A percentile compares a stretch with the other conserved stretches of the same genome.
phyloP scores from a whole-genome alignment of 2,888 invertebrate species.

The Drosophila cracens region DNA sequence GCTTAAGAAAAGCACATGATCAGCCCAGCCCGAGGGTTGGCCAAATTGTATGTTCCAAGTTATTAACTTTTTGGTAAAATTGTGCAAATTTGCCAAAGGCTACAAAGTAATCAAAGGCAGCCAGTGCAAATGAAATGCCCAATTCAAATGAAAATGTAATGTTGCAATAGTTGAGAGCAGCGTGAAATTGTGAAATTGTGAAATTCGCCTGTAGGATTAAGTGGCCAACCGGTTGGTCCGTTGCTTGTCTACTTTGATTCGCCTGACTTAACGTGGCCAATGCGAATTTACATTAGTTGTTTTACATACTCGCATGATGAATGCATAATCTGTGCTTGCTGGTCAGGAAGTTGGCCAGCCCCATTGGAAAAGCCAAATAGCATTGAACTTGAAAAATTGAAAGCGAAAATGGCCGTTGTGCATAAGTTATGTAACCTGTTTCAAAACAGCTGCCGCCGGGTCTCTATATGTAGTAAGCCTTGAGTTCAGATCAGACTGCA shows the following conservation, averaged over 20 bases:
- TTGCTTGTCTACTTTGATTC: background rate
- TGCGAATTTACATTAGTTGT: constrained; percentile 17
- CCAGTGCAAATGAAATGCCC: constrained; percentile 67
- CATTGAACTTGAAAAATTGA: constrained; percentile 69
- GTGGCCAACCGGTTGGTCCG: constrained; percentile 28
- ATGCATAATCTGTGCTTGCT: constrained; percentile 28
- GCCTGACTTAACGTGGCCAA: constrained; percentile 17
- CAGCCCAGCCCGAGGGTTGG: constrained; percentile 1
- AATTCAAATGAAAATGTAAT: constrained; percentile 72
- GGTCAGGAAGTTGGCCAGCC: constrained; percentile 51
- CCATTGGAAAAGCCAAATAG: constrained; percentile 50
- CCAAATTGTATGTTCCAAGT: constrained; percentile 46
- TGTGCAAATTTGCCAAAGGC: constrained; percentile 71
- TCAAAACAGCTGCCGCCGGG: background rate
- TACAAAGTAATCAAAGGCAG: constrained; percentile 64
- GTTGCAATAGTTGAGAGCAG: constrained; percentile 47
- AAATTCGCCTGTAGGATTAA: constrained; percentile 66
- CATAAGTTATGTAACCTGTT: constrained; percentile 66
- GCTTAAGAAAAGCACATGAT: constrained; percentile 62
- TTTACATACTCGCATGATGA: constrained; percentile 25
- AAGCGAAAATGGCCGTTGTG: constrained; percentile 45
- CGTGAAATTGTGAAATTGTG: constrained; percentile 73
- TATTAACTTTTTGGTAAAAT: constrained; percentile 62
- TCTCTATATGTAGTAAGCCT: background rate
- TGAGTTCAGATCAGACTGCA: background rate